Conservation (phyloP, 1,140 invertebrate genomes). For the Lysiphlebus fabarum region DNA sequence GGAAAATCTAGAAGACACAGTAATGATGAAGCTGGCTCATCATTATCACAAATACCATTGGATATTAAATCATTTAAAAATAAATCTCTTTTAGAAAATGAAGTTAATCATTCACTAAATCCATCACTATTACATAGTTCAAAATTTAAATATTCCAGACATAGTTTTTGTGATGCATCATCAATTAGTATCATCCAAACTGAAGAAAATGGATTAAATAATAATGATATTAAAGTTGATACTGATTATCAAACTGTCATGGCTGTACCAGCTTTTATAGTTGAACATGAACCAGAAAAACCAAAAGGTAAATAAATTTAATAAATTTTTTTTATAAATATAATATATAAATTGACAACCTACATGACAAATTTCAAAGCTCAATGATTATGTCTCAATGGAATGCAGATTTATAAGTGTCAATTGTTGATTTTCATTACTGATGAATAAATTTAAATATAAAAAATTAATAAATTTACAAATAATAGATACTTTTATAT, state of each 20-base stretch:
- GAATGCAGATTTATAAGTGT: constrained; percentile 2
- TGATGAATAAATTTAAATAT: constrained; percentile 5
- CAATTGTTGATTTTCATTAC: constrained; percentile 4
- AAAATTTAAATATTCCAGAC: constrained; percentile 45
- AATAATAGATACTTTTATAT: too few relatives aligned
- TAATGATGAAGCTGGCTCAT: constrained; percentile 43
- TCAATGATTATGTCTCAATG: background rate
- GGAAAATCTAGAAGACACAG: constrained; percentile 51
- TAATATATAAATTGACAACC: background rate
- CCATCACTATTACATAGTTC: constrained; percentile 37
- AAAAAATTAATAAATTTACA: constrained; percentile 6
- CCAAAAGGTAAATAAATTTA: constrained; percentile 40
- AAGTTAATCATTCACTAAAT: constrained; percentile 37
- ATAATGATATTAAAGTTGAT: constrained; percentile 31
- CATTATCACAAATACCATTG: constrained; percentile 30
- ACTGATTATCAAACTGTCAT: constrained; percentile 58
- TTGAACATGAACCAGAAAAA: constrained; percentile 55
- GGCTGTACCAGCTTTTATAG: constrained; percentile 57
- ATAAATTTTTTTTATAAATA: constrained; percentile 1
- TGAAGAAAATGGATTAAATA: constrained; percentile 35
- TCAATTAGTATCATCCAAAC: constrained; percentile 39
- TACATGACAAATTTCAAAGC: constrained; percentile 8
- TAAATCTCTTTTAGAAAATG: constrained; percentile 33
- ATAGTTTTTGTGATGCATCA: constrained; percentile 46
- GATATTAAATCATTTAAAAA: constrained; percentile 29